Percentiles rank a stretch among this genome's conserved stretches.
Evolutionary conservation across 92 coral and sea anemone genomes (phyloP).

Genomic region (Diadumene lineata): DNA sequence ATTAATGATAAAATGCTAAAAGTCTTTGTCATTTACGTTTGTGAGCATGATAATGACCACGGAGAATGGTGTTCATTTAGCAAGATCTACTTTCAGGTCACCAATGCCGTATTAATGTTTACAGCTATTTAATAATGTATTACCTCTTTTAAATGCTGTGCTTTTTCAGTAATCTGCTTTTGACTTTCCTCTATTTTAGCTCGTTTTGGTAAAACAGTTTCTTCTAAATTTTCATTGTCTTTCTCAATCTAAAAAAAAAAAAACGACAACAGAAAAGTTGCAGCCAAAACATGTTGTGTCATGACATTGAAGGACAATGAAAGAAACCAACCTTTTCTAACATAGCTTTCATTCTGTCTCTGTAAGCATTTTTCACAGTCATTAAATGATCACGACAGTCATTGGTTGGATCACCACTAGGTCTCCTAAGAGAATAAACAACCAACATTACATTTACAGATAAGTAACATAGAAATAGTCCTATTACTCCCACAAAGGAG

Average conservation of each 20-base stretch:
- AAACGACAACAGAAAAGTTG: no score
- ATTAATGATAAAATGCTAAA: no score
- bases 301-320: not conserved
- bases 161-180: conserved; percentile 43
- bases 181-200: conserved; percentile 60
- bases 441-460: not conserved
- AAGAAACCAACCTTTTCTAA: conserved; percentile 88
- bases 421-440: conserved; percentile 65
- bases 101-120: no score
- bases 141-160: conserved; percentile 64
- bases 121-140: no score
- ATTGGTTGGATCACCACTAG: conserved; percentile 74
- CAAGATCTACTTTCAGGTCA: no score
- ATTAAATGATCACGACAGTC: conserved; percentile 81
- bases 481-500: no score
- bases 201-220: conserved; percentile 62
- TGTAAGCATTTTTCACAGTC: conserved; percentile 64
- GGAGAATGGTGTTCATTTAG: no score
- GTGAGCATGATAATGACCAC: no score
- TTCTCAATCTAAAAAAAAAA: conserved; percentile 61
- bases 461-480: no score
- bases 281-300: not conserved
- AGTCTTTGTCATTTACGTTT: no score
- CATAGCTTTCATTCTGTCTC: conserved; percentile 67
- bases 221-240: conserved; percentile 64